Conservation (phyloP, 2,113 vertebrate species). For the Bettongia penicillata region DNA sequence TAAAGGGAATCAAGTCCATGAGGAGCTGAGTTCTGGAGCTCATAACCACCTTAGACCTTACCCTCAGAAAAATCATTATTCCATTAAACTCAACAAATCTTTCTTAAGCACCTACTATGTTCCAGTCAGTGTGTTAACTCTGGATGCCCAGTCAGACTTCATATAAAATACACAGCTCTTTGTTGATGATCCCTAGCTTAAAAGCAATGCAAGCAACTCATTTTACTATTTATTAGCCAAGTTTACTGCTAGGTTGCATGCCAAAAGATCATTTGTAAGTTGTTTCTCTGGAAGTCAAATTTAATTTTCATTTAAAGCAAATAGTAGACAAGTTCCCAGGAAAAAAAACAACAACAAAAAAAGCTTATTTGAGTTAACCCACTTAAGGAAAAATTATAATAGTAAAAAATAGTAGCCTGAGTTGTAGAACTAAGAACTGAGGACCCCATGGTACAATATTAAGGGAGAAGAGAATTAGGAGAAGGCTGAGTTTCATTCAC, state of each 20-base stretch:
- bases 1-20: slow-evolving; percentile 62
- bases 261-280: not conserved
- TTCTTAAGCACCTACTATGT: not conserved
- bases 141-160: not conserved
- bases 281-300: not conserved
- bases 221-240: not conserved
- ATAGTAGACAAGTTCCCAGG: not conserved
- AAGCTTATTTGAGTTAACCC: not conserved
- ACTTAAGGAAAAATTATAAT: not conserved
- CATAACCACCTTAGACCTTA: not conserved
- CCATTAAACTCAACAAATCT: not conserved
- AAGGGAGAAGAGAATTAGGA: not conserved
- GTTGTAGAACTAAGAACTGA: not conserved
- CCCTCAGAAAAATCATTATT: slow-evolving; percentile 2
- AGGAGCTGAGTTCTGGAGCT: slow-evolving; percentile 9
- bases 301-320: not conserved
- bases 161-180: not conserved
- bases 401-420: not conserved
- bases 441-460: not conserved
- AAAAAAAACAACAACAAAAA: no score
- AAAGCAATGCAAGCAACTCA: not conserved
- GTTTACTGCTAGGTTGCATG: not conserved
- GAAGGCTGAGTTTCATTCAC: not conserved
- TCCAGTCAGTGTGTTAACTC: not conserved
- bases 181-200: not conserved